Evolutionary conservation across 2,797 vertebrate genomes (phyloP), one percentile per base, ranked within the genome.

Genomic region (Enteromius radiatus): DNA sequence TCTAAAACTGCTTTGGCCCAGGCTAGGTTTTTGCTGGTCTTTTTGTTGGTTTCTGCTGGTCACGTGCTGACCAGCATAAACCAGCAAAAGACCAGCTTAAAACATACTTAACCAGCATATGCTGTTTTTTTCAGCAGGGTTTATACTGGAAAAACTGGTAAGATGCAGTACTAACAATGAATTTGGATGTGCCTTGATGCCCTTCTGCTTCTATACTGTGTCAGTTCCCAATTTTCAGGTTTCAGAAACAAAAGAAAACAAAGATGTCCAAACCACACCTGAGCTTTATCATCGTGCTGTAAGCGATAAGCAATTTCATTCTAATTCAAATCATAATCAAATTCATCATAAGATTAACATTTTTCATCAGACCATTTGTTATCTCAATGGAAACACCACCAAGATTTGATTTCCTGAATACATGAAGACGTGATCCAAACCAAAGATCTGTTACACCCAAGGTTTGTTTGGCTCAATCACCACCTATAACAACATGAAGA

Each of bases 381-480:
- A 36, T 47, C 28, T 64, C 15, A 23, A 10, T 38, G 5, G 52
- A 74, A 47, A 65, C 45, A 38, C 76, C 78, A 59, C 23, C 8
- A 33, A 45, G n/a, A 56, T 70, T 63, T 63, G 6, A 73, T 84
- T 64, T 52, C 19, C 43, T 56, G 8, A 59, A 38, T 38, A 64
- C 47, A 28, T 43, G 23, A 52, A 67, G 52, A 76, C 3, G 1
- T 59, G 67, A 61, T 79, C 17, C n/a, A 23, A 14, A 23, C 12
- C 2, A 19, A 45, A 75, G 61, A 76, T 54, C 28, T 41, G 23
- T 65, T 49, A 36, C 7, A 41, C 5, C 23, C 7, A 21, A 31
- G 26, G 54, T 80, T 84, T 77, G 45, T 82, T 63, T 61, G 31
- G 12, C 17, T 78, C 61, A 4, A 26, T 84, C 33, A 75, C 28